Percentiles rank a stretch among this genome's conserved stretches.
Conservation (phyloP, 2,888 invertebrate genomes). For the Hemicrepidius hirtus region DNA sequence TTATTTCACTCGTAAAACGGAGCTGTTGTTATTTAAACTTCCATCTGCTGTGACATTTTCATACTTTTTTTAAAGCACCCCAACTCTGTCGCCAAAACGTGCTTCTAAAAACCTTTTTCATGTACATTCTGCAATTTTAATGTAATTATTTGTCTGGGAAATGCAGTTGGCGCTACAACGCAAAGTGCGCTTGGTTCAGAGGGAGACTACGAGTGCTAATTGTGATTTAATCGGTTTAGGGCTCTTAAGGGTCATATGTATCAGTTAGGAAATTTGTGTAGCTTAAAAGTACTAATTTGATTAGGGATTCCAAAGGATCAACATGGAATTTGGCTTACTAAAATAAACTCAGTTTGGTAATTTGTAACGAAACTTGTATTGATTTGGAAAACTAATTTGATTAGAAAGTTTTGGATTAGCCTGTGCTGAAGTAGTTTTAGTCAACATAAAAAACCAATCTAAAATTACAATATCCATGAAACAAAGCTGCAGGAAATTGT, state of each 20-base stretch:
- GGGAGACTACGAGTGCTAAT: conserved; percentile 41
- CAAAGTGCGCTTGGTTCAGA: conserved; percentile 34
- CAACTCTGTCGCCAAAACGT: neutral
- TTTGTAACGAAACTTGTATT: conserved; percentile 30
- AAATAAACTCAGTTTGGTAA: conserved; percentile 24
- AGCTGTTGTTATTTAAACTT: conserved; percentile 26
- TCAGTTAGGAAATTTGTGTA: conserved; percentile 43
- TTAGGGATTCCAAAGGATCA: conserved; percentile 43
- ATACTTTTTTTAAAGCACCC: neutral
- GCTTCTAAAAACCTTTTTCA: conserved; percentile 45
- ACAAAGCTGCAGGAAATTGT: too few relatives aligned
- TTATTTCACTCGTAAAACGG: neutral
- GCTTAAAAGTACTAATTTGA: conserved; percentile 47
- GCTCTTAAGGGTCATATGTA: conserved; percentile 49
- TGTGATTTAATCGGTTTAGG: conserved; percentile 50
- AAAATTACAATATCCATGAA: too few relatives aligned
- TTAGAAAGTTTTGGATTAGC: neutral
- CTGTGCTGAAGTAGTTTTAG: too few relatives aligned
- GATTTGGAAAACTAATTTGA: conserved; percentile 23
- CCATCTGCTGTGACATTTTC: neutral
- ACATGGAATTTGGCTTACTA: conserved; percentile 25
- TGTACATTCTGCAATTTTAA: conserved; percentile 43
- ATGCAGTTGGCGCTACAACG: conserved; percentile 8
- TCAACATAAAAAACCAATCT: too few relatives aligned
- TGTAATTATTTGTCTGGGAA: conserved; percentile 40